These are phyloP conservation scores for Zaprionus lineosus DNA, from an alignment of 2,888 invertebrate species.

Conservation along the genomic window DNA sequence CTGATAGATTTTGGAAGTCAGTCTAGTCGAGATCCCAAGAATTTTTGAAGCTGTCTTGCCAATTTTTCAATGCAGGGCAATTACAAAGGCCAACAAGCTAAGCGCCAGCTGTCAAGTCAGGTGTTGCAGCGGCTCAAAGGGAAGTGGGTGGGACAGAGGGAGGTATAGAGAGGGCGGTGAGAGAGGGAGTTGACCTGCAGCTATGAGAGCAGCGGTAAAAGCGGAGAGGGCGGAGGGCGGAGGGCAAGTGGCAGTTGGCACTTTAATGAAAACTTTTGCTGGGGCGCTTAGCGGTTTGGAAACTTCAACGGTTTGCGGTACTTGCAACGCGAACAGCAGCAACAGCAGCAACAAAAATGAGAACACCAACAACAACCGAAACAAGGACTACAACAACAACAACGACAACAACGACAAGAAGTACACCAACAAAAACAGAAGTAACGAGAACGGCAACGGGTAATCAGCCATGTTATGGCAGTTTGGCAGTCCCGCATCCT, in stretches of 20 bases:
- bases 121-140: constrained; percentile 17
- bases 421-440: too few relatives aligned
- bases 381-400: too few relatives aligned
- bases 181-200: not conserved
- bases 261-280: constrained; percentile 73
- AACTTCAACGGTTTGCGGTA: constrained; percentile 46
- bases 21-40: not conserved
- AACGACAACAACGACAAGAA: too few relatives aligned
- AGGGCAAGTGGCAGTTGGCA: constrained; percentile 37
- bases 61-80: constrained; percentile 58
- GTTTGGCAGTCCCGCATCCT: constrained; percentile 41
- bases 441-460: constrained; percentile 14
- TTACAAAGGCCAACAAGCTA: constrained; percentile 69
- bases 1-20: not conserved
- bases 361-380: constrained; percentile 6
- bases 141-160: constrained; percentile 3
- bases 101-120: constrained; percentile 50
- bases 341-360: constrained; percentile 3
- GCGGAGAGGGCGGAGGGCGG: constrained; percentile 6
- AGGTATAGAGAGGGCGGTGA: not conserved
- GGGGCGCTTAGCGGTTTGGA: constrained; percentile 69
- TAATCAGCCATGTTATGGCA: constrained; percentile 61
- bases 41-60: constrained; percentile 29
- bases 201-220: not conserved
- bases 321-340: constrained; percentile 14